Evolutionary conservation across 2,888 invertebrate genomes (phyloP).

Genomic region (Aleiodes leptofemur): DNA sequence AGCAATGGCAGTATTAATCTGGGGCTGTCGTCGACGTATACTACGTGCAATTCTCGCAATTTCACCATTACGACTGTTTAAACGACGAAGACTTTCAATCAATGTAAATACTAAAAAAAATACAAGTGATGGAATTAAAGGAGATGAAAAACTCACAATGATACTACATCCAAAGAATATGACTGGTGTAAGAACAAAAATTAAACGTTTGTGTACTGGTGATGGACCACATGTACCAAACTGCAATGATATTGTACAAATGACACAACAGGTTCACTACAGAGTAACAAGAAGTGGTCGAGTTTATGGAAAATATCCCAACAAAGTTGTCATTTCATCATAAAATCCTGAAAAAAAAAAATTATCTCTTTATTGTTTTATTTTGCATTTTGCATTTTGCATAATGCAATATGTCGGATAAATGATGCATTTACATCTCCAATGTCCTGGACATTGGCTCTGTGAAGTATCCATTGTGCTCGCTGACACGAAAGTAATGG

Average conservation of each 20-base stretch:
- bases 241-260: constrained; percentile 55
- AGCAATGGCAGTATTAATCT: constrained; percentile 67
- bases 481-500: not conserved
- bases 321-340: constrained; percentile 56
- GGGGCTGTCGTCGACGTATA: constrained; percentile 67
- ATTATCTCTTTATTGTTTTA: not conserved
- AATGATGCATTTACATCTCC: no score
- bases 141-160: constrained; percentile 48
- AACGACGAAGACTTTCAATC: not conserved
- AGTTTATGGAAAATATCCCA: constrained; percentile 70
- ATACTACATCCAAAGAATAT: constrained; percentile 59
- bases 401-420: not conserved
- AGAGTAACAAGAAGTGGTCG: constrained; percentile 71
- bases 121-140: not conserved
- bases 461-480: constrained; percentile 6
- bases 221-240: constrained; percentile 65
- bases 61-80: constrained; percentile 63
- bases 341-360: constrained; percentile 28
- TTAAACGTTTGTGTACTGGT: constrained; percentile 66
- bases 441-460: no score
- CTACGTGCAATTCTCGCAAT: constrained; percentile 62
- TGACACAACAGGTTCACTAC: constrained; percentile 64
- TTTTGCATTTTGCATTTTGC: not conserved
- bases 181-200: constrained; percentile 60
- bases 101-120: constrained; percentile 1